Evolutionary conservation across 2,113 vertebrate species (phyloP).

Genomic region (Cavia aperea): DNA sequence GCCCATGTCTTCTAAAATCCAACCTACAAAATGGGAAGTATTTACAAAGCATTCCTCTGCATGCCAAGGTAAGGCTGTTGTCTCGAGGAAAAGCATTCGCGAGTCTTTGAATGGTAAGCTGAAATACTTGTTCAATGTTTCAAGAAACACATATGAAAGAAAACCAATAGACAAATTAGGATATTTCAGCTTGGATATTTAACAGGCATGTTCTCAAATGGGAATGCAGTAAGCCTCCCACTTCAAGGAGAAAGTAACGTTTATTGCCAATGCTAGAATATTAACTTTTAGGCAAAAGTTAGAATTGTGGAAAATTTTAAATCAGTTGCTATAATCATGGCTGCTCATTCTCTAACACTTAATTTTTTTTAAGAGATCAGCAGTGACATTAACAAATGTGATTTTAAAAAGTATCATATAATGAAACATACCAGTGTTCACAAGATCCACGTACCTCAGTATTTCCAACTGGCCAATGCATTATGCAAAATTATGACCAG

Average conservation of each 20-base stretch:
- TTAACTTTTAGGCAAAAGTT: constrained; percentile 13
- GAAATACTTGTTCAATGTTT: neutral
- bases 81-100: neutral
- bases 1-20: neutral
- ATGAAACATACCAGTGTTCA: constrained; percentile 11
- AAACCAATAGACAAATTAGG: constrained; percentile 15
- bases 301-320: constrained; percentile 22
- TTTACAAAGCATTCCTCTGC: neutral
- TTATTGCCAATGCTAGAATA: constrained; percentile 33
- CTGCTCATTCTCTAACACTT: constrained; percentile 4
- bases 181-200: constrained; percentile 20
- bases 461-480: constrained; percentile 13
- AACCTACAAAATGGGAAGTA: constrained; percentile 10
- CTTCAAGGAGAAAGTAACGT: constrained; percentile 21
- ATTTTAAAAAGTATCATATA: neutral
- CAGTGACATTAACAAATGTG: constrained; percentile 10
- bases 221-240: neutral
- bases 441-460: neutral
- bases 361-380: neutral
- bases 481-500: neutral
- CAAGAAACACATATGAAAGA: constrained; percentile 40
- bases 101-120: neutral
- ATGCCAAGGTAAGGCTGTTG: neutral
- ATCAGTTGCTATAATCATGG: neutral
- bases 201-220: neutral